phyloP scores from a whole-genome alignment of 2,113 vertebrate species.

The Colossoma macropomum region DNA sequence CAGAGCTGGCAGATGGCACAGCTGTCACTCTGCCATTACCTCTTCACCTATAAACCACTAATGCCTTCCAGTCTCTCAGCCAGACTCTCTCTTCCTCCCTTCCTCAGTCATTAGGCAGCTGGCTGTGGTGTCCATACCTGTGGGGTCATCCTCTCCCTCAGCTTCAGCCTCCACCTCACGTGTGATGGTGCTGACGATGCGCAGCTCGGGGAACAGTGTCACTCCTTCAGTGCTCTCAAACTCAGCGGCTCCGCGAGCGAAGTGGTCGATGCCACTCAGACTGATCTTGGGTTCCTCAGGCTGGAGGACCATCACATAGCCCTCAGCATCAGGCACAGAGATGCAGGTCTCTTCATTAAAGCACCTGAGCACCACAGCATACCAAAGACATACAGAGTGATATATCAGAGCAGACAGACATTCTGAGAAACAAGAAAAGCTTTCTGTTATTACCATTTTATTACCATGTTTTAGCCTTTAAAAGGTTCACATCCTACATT shows the following conservation, averaged over 20 bases:
- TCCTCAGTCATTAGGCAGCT: neutral
- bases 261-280: slow-evolving; percentile 94
- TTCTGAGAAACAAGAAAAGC: no score
- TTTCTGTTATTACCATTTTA: no score
- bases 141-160: slow-evolving; percentile 90
- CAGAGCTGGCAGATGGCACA: slow-evolving; percentile 65
- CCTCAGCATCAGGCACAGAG: slow-evolving; percentile 84
- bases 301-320: slow-evolving; percentile 93
- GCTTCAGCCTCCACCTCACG: slow-evolving; percentile 87
- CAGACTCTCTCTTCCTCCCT: neutral
- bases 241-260: slow-evolving; percentile 92
- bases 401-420: neutral
- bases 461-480: no score
- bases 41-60: slow-evolving; percentile 58
- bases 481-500: no score
- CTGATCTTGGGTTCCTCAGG: slow-evolving; percentile 97
- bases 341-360: slow-evolving; percentile 88
- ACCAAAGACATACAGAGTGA: neutral
- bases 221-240: slow-evolving; percentile 92
- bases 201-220: slow-evolving; percentile 92
- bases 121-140: slow-evolving; percentile 73
- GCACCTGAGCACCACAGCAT: slow-evolving; percentile 75
- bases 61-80: neutral
- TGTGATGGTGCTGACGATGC: slow-evolving; percentile 95
- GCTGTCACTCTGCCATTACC: slow-evolving; percentile 39